A percentile compares a stretch with the other conserved stretches of the same genome.
Evolutionary conservation across 2,888 invertebrate genomes (phyloP).

Genomic region (Lumbricus terrestris): DNA sequence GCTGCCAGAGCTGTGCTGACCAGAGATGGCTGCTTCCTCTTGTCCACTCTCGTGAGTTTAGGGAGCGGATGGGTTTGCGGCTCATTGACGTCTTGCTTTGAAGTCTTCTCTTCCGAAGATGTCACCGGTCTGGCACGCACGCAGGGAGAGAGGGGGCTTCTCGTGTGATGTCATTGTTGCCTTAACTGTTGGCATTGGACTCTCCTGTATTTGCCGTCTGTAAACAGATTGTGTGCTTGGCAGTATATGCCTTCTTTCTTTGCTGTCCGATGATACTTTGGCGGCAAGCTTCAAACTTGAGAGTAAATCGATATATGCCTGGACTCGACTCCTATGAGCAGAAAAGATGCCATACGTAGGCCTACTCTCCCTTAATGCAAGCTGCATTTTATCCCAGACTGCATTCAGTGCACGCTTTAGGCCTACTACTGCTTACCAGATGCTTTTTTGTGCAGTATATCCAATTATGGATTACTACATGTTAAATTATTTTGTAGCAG

Average conservation of each 20-base stretch:
- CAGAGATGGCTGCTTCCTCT: background rate
- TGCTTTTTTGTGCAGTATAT: background rate
- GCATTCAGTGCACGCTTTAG: background rate
- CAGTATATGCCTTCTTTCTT: background rate
- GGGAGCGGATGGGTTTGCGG: background rate
- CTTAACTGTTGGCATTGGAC: constrained; percentile 3
- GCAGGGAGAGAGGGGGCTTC: background rate
- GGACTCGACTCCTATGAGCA: background rate
- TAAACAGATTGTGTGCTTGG: background rate
- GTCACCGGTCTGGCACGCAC: background rate
- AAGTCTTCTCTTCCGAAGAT: background rate
- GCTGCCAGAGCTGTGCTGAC: background rate
- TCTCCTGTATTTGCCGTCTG: background rate
- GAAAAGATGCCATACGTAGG: no score
- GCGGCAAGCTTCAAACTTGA: constrained; percentile 3
- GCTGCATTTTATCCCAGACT: background rate
- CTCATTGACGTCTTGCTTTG: background rate
- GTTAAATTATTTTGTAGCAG: background rate
- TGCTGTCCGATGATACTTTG: background rate
- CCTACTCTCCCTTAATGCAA: background rate
- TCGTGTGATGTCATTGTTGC: background rate
- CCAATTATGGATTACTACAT: background rate
- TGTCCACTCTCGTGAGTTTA: background rate
- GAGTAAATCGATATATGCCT: background rate
- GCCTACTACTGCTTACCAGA: background rate